A percentile compares a stretch with the other conserved stretches of the same genome.
Conservation (phyloP, 2,888 invertebrate genomes). For the Eupithecia dodoneata region DNA sequence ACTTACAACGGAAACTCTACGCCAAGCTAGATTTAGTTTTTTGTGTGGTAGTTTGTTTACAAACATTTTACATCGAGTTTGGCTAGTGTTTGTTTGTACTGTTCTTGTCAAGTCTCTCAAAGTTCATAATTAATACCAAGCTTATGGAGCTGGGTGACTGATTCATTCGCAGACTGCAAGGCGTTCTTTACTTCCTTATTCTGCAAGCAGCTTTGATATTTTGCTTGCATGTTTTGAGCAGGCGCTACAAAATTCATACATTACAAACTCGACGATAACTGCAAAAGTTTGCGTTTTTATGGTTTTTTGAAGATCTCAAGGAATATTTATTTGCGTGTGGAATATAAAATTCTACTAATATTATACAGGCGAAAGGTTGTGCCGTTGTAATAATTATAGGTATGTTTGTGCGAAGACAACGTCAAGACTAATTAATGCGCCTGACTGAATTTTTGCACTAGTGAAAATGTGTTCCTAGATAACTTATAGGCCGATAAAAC, state of each 20-base stretch:
- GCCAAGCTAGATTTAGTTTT: too few relatives aligned
- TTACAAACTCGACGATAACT: not conserved
- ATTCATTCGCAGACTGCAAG: not conserved
- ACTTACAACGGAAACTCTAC: too few relatives aligned
- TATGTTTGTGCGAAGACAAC: not conserved
- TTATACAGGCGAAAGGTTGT: not conserved
- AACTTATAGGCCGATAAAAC: not conserved
- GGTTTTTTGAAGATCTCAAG: not conserved
- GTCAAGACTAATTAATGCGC: not conserved
- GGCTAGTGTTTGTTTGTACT: too few relatives aligned
- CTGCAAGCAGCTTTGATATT: slow-evolving; percentile 16
- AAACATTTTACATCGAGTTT: too few relatives aligned
- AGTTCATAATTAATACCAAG: not conserved
- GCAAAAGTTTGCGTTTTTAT: not conserved
- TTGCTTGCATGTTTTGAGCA: slow-evolving; percentile 21
- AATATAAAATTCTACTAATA: not conserved
- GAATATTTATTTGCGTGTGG: not conserved
- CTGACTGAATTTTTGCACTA: not conserved
- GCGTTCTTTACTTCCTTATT: not conserved
- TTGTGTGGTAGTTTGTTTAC: too few relatives aligned
- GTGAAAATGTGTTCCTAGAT: not conserved
- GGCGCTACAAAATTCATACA: slow-evolving; percentile 13
- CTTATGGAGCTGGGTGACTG: not conserved
- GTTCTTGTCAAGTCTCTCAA: not conserved
- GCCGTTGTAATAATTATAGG: not conserved